Conservation (phyloP, 2,888 invertebrate species). For the Resseliella maxima region DNA sequence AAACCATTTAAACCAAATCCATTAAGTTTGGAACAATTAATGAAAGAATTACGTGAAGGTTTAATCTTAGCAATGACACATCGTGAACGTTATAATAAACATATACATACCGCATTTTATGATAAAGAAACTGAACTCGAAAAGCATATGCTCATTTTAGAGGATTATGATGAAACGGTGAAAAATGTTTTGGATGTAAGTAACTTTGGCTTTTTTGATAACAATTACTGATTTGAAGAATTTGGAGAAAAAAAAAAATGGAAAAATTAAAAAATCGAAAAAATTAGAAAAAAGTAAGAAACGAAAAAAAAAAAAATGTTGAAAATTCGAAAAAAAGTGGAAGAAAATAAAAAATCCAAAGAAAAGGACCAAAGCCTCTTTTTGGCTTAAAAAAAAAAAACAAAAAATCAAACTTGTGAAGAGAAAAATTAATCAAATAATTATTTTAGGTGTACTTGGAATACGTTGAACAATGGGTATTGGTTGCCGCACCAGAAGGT, state of each 20-base stretch:
- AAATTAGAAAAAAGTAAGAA: too few relatives aligned
- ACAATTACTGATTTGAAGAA: too few relatives aligned
- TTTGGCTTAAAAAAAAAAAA: too few relatives aligned
- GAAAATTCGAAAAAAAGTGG: too few relatives aligned
- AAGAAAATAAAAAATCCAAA: too few relatives aligned
- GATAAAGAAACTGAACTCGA: conserved; percentile 68
- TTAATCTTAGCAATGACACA: conserved; percentile 85
- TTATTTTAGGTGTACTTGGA: conserved; percentile 80
- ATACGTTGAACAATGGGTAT: conserved; percentile 86
- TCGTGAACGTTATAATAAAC: conserved; percentile 79
- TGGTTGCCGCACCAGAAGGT: conserved; percentile 67
- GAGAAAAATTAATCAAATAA: conserved; percentile 57
- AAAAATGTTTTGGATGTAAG: conserved; percentile 77
- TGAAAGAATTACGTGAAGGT: conserved; percentile 91
- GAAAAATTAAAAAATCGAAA: neutral
- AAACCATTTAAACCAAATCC: conserved; percentile 86
- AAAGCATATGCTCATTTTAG: conserved; percentile 72
- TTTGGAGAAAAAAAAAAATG: neutral
- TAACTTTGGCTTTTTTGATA: too few relatives aligned
- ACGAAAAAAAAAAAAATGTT: neutral
- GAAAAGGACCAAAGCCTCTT: too few relatives aligned
- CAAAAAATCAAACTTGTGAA: too few relatives aligned
- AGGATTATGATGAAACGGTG: conserved; percentile 82
- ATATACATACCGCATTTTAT: conserved; percentile 72
- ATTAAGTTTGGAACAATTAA: conserved; percentile 86